Evolutionary conservation across 2,113 vertebrate genomes (phyloP).

Genomic region (Elanus axillaris): DNA sequence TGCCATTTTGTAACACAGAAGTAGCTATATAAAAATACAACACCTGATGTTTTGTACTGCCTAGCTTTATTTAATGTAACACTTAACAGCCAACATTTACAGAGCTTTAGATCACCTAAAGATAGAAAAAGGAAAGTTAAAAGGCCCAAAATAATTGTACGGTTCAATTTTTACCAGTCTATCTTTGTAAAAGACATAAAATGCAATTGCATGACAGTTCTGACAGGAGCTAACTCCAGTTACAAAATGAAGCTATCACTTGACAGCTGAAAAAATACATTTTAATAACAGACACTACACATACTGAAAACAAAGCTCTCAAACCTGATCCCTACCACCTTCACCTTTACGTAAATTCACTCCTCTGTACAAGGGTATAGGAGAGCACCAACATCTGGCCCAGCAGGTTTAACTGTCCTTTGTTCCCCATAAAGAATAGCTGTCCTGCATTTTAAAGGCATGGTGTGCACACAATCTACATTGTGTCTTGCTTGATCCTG

Average conservation of each 20-base stretch:
- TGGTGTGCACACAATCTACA: neutral
- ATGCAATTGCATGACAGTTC: neutral
- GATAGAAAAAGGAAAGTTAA: neutral
- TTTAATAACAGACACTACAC: neutral
- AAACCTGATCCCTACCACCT: neutral
- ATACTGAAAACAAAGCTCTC: neutral
- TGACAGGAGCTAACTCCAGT: neutral
- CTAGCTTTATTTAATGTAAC: neutral
- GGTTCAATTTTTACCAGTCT: neutral
- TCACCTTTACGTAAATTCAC: rapidly evolving
- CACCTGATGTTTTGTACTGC: neutral
- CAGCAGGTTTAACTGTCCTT: neutral
- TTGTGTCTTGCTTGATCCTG: neutral
- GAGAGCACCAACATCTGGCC: neutral
- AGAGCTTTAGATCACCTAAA: neutral
- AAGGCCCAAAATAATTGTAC: neutral
- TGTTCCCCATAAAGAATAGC: rapidly evolving
- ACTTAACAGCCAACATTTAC: neutral
- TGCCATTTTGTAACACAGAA: neutral
- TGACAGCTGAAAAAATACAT: neutral
- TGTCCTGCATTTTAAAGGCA: neutral
- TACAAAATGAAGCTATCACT: neutral
- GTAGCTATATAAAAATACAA: neutral
- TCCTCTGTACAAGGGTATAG: neutral
- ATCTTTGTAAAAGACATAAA: neutral